phyloP scores from a whole-genome alignment of 2,797 vertebrate genomes.

The Sebastes diaconus region DNA sequence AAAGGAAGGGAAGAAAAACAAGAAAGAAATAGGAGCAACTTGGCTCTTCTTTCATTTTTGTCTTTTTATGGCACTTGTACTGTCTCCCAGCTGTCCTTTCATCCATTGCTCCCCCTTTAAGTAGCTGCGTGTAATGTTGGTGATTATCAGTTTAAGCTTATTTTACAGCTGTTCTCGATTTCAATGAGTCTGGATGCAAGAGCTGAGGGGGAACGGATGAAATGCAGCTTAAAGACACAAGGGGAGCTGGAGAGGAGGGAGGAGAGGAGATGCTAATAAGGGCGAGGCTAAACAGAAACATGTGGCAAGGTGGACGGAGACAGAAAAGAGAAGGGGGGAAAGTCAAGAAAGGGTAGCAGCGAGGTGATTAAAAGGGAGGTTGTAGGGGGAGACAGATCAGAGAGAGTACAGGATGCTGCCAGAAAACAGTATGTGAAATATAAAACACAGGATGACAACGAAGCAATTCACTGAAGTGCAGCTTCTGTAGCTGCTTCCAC shows the following conservation, averaged over 20 bases:
- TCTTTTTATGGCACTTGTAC: constrained; percentile 1
- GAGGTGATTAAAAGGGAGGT: constrained; percentile 25
- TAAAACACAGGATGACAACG: constrained; percentile 10
- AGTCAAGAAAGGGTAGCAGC: constrained; percentile 1
- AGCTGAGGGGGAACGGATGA: constrained; percentile 2
- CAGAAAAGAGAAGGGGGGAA: background rate
- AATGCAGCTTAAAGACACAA: background rate
- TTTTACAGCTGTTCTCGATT: constrained; percentile 43
- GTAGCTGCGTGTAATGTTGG: background rate
- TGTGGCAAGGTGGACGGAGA: constrained; percentile 12
- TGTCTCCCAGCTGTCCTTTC: constrained; percentile 21
- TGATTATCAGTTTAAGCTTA: constrained; percentile 48
- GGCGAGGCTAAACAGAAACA: constrained; percentile 17
- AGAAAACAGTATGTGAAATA: constrained; percentile 2
- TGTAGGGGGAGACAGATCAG: constrained; percentile 20
- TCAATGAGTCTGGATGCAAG: constrained; percentile 21
- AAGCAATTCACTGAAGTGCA: background rate
- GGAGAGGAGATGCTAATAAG: background rate
- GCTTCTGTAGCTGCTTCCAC: background rate
- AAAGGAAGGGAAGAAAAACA: background rate
- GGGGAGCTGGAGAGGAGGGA: background rate
- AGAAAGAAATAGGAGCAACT: background rate
- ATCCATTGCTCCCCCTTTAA: constrained; percentile 13
- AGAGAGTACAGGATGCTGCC: constrained; percentile 11
- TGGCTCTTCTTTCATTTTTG: background rate